Evolutionary conservation across 2,888 invertebrate genomes (phyloP).

Genomic region (Bibio marci): DNA sequence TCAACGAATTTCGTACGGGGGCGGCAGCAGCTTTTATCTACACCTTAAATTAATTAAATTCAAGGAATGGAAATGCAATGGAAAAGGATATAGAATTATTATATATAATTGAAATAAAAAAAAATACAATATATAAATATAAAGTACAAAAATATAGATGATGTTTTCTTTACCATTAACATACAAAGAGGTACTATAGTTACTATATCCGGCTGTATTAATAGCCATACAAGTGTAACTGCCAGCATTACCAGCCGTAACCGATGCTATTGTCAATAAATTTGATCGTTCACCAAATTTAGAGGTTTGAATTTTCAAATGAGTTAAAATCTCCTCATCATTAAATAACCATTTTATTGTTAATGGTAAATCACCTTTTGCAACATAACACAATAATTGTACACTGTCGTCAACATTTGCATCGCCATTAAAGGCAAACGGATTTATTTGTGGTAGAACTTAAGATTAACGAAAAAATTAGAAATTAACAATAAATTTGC

Average conservation of each 20-base stretch:
- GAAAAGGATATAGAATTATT: too few species aligned
- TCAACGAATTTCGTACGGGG: too few species aligned
- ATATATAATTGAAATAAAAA: too few species aligned
- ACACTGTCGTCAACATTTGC: constrained; percentile 52
- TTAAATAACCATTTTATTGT: constrained; percentile 53
- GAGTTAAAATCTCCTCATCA: constrained; percentile 28
- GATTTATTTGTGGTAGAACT: constrained; percentile 48
- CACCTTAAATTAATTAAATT: too few species aligned
- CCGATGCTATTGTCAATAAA: constrained; percentile 37
- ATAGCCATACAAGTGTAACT: constrained; percentile 41
- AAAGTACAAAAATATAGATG: constrained; percentile 1
- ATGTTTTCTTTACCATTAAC: constrained; percentile 36
- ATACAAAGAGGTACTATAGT: constrained; percentile 30
- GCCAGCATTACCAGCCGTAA: constrained; percentile 38
- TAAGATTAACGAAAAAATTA: too few species aligned
- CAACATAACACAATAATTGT: constrained; percentile 51
- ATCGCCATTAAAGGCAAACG: constrained; percentile 45
- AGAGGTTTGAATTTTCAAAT: constrained; percentile 30
- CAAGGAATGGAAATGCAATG: too few species aligned
- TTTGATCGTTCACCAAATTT: constrained; percentile 41
- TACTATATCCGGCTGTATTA: constrained; percentile 37
- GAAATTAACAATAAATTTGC: too few species aligned
- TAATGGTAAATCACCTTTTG: constrained; percentile 64
- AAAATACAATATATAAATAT: too few species aligned
- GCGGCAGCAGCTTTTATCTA: too few species aligned